Evolutionary conservation across 1,140 invertebrate species (phyloP).

Genomic region (Drosophila nannoptera): DNA sequence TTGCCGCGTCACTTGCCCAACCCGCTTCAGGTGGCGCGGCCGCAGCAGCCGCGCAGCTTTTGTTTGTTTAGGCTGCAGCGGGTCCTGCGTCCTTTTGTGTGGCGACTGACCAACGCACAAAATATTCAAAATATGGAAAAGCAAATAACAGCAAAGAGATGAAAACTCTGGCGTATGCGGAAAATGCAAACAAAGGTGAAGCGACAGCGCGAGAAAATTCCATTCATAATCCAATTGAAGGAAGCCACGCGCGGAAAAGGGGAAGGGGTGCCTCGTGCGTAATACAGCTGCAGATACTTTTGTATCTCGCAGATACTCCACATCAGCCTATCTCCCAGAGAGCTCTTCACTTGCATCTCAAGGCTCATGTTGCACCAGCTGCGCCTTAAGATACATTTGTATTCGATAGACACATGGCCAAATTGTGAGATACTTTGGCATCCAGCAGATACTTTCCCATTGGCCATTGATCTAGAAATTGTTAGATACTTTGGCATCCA

Average conservation of each 20-base stretch:
- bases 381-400: too few relatives aligned
- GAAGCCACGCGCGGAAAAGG: too few relatives aligned
- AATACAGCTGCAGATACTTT: background rate
- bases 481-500: too few relatives aligned
- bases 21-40: background rate
- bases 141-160: conserved; percentile 6
- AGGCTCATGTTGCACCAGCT: too few relatives aligned
- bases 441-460: too few relatives aligned
- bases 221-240: background rate
- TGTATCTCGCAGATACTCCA: background rate
- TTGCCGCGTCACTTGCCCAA: too few relatives aligned
- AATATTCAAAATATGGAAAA: conserved; percentile 19
- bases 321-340: too few relatives aligned
- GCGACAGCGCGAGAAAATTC: background rate
- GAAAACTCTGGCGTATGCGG: conserved; percentile 14
- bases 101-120: conserved; percentile 28
- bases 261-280: background rate
- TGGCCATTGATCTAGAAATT: conserved; percentile 38
- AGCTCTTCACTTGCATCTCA: background rate
- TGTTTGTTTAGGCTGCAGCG: conserved; percentile 41
- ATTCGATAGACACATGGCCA: too few relatives aligned
- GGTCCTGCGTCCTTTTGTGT: conserved; percentile 10
- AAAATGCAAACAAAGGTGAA: background rate
- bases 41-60: conserved; percentile 38
- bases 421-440: background rate